These are phyloP conservation scores for Trichoplusia ni DNA, from an alignment of 1,140 invertebrate species.

Conservation along the genomic window DNA sequence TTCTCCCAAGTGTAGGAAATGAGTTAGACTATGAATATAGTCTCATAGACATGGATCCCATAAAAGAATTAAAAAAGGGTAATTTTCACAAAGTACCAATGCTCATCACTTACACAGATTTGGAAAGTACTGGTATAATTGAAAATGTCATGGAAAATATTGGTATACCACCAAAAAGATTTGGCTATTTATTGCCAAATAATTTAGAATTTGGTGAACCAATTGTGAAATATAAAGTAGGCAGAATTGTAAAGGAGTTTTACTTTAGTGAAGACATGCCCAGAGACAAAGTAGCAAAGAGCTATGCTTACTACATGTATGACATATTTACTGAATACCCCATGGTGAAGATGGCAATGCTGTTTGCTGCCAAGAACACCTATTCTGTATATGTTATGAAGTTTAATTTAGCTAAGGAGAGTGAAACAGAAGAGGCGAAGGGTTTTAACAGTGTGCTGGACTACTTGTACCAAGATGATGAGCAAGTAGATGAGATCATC, in stretches of 20 bases:
- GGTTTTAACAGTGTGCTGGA: conserved; percentile 13
- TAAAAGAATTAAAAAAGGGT: conserved; percentile 44
- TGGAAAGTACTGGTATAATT: conserved; percentile 39
- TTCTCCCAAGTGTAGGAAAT: conserved; percentile 63
- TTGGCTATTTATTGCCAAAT: conserved; percentile 56
- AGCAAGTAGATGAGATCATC: conserved; percentile 35
- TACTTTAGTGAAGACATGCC: conserved; percentile 54
- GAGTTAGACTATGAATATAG: conserved; percentile 31
- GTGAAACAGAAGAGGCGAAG: background rate
- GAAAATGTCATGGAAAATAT: conserved; percentile 41
- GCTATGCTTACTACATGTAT: conserved; percentile 58
- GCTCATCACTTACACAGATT: conserved; percentile 52
- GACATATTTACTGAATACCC: conserved; percentile 64
- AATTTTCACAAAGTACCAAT: conserved; percentile 56
- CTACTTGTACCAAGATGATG: conserved; percentile 26
- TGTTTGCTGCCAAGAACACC: conserved; percentile 48
- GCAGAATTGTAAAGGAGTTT: conserved; percentile 56
- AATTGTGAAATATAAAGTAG: conserved; percentile 43
- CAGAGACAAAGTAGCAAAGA: conserved; percentile 37
- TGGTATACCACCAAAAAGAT: conserved; percentile 46
- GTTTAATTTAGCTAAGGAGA: conserved; percentile 22
- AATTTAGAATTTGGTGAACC: conserved; percentile 57
- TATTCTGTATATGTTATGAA: conserved; percentile 63
- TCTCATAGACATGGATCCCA: conserved; percentile 57
- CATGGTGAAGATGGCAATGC: conserved; percentile 50